A percentile compares a stretch with the other conserved stretches of the same genome.
These are phyloP conservation scores for Drosophila busckii DNA, from an alignment of 1,140 invertebrate species.

Conservation along the genomic window DNA sequence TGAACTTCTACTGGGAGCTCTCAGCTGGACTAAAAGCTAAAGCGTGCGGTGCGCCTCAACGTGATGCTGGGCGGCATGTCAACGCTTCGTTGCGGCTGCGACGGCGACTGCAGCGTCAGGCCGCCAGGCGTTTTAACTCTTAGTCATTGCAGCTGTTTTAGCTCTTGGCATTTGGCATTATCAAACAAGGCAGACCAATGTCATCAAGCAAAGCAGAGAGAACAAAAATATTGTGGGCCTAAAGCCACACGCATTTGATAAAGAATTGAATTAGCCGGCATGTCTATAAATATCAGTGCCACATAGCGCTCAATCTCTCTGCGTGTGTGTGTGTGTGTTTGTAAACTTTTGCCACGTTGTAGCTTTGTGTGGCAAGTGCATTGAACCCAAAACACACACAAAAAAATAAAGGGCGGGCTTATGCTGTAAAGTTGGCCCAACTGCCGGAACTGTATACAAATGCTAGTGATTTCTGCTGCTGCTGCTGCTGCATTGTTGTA, in stretches of 20 bases:
- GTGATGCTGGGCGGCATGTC: conserved; percentile 31
- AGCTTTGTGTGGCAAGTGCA: conserved; percentile 53
- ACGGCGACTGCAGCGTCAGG: conserved; percentile 9
- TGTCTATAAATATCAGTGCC: conserved; percentile 60
- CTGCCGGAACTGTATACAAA: conserved; percentile 62
- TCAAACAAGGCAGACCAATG: conserved; percentile 53
- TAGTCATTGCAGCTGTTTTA: conserved; percentile 49
- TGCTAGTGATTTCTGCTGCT: conserved; percentile 31
- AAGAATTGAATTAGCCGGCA: conserved; percentile 57
- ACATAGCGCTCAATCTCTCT: conserved; percentile 14
- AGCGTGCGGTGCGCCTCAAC: neutral
- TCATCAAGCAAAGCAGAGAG: conserved; percentile 16
- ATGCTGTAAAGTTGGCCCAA: conserved; percentile 23
- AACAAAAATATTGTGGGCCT: conserved; percentile 30
- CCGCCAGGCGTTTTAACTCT: conserved; percentile 20
- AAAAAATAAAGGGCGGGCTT: conserved; percentile 25
- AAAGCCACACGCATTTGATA: conserved; percentile 42
- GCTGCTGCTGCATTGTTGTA: conserved; percentile 32
- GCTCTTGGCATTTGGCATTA: conserved; percentile 53
- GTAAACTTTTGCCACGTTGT: conserved; percentile 52
- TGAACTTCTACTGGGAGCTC: conserved; percentile 62
- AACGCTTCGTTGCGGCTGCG: conserved; percentile 54
- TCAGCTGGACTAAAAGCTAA: neutral
- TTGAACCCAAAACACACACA: conserved; percentile 37
- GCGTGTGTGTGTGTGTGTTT: conserved; percentile 38